Evolutionary conservation across 2,797 vertebrate genomes (phyloP), one percentile per base, ranked within the genome.

Genomic region (Hippoglossus hippoglossus): DNA sequence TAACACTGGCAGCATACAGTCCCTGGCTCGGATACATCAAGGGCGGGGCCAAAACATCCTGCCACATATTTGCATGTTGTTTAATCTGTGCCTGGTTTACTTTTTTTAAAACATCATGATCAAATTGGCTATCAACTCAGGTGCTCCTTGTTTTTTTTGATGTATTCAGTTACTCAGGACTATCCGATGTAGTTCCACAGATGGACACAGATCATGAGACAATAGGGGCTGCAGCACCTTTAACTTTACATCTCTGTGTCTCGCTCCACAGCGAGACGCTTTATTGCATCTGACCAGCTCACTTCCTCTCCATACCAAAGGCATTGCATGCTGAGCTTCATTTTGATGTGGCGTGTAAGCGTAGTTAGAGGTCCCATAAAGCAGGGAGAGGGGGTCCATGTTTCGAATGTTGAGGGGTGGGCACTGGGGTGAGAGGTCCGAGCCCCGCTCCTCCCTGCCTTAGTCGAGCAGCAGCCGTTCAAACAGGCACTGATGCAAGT

Each of bases 281-380:
- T 44, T 61, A 61, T 61, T 46, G 58, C 58, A 47, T 47, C 41
- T 61, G 92, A 94, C 92, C 91, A 81, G 84, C 88, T 91, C 80
- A 90, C 89, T 81, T 93, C 93, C 59, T 91, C 83, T 83, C 76
- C 80, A 82, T 91, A 90, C 88, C 85, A 86, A 94, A 94, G 87
- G 87, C 90, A 91, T 91, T 78, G 93, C 91, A 93, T 87, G 90
- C 89, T 90, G 91, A 92, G 85, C 80, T 86, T 83, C 85, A 91
- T 89, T 91, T 91, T 91, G 90, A 95, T 94, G 92, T 94, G 92
- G 92, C 61, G 13, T 91, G 86, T 92, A 92, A 92, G 92, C 80
- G 81, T 94, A 95, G 96, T 94, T 94, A 94, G 90, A 93, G 91
- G 86, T 89, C 84, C 89, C 84, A 91, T 89, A 92, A 94, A 90